Evolutionary conservation across 2,113 vertebrate species (phyloP), one percentile per base, ranked within the genome.

Genomic region (Plectropomus leopardus): DNA sequence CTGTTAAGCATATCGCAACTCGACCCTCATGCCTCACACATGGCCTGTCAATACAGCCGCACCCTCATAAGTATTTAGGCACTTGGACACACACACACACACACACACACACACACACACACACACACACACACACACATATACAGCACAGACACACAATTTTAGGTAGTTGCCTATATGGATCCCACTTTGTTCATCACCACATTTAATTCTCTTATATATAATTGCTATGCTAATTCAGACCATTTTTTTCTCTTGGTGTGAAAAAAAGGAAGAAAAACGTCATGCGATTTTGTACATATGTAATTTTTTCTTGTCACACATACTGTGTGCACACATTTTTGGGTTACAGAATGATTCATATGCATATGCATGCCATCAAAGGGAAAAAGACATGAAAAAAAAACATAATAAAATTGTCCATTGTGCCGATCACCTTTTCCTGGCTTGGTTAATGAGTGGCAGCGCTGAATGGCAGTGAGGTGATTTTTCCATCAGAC

Each of bases 1-100:
- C 95, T 96, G 95, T 96, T 95, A 95, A 96, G 94, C 95, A 95
- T 92, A 95, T 93, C 92, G 91, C 89, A 90, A 90, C 92, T 92
- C 83, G 87, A 94, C 92, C 90, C 91, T 85, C 70, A 55, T 87
- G 90, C 90, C 88, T 86, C 90, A 86, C 92, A 77, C 93, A 86
- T 76, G 81, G 90, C 87, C 86, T 83, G 78, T 87, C 90, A 92
- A 92, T 89, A 88, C 90, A 66, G 44, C 60, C 48, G 65, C 87
- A 82, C 80, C 81, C 54, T 85, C 67, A 54, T n/a, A 77, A 72
- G 67, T 79, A 82, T 90, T 86, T 86, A 88, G 76, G 54, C 70
- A 69, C 76, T 55, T n/a, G 58, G 42, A 78, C 59, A 79, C 75
- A 81, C 77, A 59, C 55, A 70, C 60, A 67, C 50, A 53, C 36